Conservation (phyloP, 2,888 invertebrate species). For the Xanthia togata region DNA sequence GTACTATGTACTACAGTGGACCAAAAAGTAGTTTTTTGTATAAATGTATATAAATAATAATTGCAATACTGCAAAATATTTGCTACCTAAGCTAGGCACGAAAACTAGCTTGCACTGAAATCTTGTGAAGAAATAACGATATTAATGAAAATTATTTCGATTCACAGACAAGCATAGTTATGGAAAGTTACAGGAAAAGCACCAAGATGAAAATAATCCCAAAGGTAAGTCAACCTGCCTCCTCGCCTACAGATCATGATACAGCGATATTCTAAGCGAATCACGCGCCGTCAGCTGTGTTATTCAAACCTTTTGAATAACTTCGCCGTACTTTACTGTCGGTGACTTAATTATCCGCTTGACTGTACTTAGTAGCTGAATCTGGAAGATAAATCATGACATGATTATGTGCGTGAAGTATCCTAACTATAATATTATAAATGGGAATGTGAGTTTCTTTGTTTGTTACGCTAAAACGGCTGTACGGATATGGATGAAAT, state of each 20-base stretch:
- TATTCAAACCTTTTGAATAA: constrained; percentile 75
- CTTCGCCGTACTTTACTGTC: constrained; percentile 63
- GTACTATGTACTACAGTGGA: not conserved
- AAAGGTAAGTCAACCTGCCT: constrained; percentile 11
- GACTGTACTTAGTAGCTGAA: constrained; percentile 61
- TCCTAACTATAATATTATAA: too few relatives aligned
- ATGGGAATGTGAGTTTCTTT: too few relatives aligned
- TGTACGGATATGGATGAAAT: too few relatives aligned
- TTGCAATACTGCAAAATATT: too few relatives aligned
- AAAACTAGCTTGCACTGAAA: not conserved
- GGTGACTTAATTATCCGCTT: constrained; percentile 71
- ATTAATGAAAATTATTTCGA: not conserved
- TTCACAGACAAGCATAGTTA: not conserved
- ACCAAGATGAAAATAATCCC: not conserved
- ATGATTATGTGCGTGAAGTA: constrained; percentile 15
- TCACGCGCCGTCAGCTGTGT: constrained; percentile 69
- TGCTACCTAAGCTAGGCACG: not conserved
- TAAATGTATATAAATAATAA: not conserved
- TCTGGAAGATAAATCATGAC: constrained; percentile 34
- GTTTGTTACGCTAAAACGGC: too few relatives aligned
- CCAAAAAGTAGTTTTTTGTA: not conserved
- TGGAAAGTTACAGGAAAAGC: not conserved
- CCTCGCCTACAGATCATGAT: constrained; percentile 57
- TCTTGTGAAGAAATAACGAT: not conserved
- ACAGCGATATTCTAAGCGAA: constrained; percentile 68